Conservation (phyloP, 2,797 vertebrate genomes). For the Sebastolobus alascanus region DNA sequence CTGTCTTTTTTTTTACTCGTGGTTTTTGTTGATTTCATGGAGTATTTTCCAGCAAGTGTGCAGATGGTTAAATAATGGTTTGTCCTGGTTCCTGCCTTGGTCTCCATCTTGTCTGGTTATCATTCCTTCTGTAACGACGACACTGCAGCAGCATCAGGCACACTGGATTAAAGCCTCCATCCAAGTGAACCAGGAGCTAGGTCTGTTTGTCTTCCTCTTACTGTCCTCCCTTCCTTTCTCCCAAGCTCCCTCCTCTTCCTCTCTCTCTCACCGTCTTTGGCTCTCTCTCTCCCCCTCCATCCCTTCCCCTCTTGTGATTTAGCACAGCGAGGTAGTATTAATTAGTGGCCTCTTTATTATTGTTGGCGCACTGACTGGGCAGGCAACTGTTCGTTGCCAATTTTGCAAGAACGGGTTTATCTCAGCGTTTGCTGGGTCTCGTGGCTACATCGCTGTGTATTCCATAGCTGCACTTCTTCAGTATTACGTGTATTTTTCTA, state of each 20-base stretch:
- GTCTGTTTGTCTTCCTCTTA: constrained; percentile 80
- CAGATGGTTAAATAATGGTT: constrained; percentile 63
- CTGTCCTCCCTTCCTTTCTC: constrained; percentile 75
- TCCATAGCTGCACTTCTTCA: background rate
- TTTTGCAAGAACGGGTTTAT: background rate
- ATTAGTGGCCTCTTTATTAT: constrained; percentile 79
- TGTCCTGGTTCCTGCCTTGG: constrained; percentile 71
- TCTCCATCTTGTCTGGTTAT: constrained; percentile 79
- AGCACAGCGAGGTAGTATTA: constrained; percentile 72
- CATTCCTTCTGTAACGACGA: constrained; percentile 55
- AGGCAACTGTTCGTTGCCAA: constrained; percentile 44
- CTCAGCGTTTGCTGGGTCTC: background rate
- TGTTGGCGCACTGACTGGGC: constrained; percentile 41
- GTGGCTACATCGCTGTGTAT: constrained; percentile 7
- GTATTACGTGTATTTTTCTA: background rate
- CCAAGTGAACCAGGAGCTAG: constrained; percentile 72
- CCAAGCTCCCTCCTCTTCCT: constrained; percentile 67
- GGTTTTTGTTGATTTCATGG: constrained; percentile 73
- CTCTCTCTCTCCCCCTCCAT: constrained; percentile 55
- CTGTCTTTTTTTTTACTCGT: constrained; percentile 56
- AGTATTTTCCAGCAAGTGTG: constrained; percentile 70
- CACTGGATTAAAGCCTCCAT: constrained; percentile 67
- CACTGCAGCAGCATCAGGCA: constrained; percentile 65
- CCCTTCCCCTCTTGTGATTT: constrained; percentile 81
- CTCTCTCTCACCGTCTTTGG: constrained; percentile 46